These are phyloP conservation scores for Symphodus melops DNA, from an alignment of 2,113 vertebrate genomes.

Conservation along the genomic window DNA sequence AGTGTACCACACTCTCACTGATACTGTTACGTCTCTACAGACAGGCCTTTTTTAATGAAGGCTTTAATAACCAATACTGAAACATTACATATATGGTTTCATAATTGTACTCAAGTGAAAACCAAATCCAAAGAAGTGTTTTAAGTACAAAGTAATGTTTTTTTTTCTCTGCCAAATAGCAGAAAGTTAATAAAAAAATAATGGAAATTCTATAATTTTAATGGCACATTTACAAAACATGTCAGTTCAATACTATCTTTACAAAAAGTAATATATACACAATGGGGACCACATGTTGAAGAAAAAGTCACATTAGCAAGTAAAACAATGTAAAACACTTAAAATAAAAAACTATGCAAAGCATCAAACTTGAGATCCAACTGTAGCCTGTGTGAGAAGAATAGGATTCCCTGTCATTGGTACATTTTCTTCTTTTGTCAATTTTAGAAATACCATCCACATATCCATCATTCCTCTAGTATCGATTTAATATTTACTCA, in stretches of 20 bases:
- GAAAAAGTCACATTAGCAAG: slow-evolving; percentile 10
- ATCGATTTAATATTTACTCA: background rate
- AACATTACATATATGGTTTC: background rate
- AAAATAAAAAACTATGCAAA: slow-evolving; percentile 16
- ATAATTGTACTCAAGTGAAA: background rate
- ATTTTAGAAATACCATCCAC: background rate
- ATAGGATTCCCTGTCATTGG: background rate
- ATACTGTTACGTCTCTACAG: background rate
- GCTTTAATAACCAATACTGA: background rate
- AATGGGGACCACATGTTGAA: slow-evolving; percentile 10
- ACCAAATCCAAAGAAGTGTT: background rate
- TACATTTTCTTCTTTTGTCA: background rate
- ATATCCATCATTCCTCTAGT: background rate
- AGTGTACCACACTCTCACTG: too few species aligned
- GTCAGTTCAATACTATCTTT: slow-evolving; percentile 14
- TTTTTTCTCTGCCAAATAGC: background rate
- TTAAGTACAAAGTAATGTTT: background rate
- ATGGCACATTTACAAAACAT: slow-evolving; percentile 51
- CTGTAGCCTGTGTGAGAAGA: background rate
- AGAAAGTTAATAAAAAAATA: slow-evolving; percentile 16
- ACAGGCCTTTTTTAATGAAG: background rate
- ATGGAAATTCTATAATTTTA: slow-evolving; percentile 55
- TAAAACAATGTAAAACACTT: slow-evolving; percentile 33
- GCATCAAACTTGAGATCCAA: slow-evolving; percentile 13
- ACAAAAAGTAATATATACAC: slow-evolving; percentile 28